Evolutionary conservation across 2,113 vertebrate genomes (phyloP).

Genomic region (Callopanchax toddi): DNA sequence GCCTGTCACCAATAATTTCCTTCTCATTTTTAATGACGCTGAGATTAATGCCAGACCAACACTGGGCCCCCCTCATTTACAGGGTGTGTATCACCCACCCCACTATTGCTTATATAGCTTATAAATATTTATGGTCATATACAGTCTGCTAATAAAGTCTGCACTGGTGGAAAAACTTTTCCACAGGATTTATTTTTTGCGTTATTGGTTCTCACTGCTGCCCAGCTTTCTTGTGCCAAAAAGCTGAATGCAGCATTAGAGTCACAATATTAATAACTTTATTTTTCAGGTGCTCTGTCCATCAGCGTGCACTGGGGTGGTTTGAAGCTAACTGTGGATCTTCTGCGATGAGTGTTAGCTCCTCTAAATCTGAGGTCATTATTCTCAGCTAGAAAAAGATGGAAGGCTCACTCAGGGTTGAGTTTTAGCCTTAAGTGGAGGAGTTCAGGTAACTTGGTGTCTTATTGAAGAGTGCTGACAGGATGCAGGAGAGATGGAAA

Average conservation of each 20-base stretch:
- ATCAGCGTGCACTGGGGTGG: no score
- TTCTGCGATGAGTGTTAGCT: no score
- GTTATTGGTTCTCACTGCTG: conserved; percentile 34
- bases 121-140: conserved; percentile 72
- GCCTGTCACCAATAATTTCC: conserved; percentile 82
- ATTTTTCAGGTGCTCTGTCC: conserved; percentile 5
- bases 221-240: conserved; percentile 19
- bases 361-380: no score
- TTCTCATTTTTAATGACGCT: conserved; percentile 72
- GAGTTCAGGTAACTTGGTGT: no score
- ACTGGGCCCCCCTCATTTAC: conserved; percentile 56
- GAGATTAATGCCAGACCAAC: conserved; percentile 74
- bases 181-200: conserved; percentile 54
- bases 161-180: conserved; percentile 41
- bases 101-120: conserved; percentile 6
- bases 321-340: no score
- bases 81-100: conserved; percentile 41
- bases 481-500: no score
- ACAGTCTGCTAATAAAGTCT: conserved; percentile 64
- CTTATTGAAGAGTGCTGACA: no score
- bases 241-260: conserved; percentile 43
- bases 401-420: no score
- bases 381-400: no score
- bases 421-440: no score
- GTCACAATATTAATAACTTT: conserved; percentile 59